These are phyloP conservation scores for Motacilla tschutschensis DNA, from an alignment of 2,113 vertebrate genomes.

Conservation along the genomic window DNA sequence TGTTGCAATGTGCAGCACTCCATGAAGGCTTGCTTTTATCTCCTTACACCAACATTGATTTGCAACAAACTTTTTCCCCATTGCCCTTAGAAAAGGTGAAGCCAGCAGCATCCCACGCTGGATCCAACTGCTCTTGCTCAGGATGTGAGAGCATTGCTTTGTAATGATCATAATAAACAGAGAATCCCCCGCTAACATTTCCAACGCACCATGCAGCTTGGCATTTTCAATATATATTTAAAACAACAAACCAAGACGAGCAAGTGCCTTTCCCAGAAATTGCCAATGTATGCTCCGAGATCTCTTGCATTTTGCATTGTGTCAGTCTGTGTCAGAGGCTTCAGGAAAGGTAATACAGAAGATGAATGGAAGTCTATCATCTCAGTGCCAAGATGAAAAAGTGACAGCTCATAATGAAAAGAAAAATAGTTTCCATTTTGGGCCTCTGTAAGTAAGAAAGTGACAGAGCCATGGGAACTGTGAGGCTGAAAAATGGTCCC, in stretches of 20 bases:
- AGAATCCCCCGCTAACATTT: constrained; percentile 55
- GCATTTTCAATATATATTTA: constrained; percentile 75
- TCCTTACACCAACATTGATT: background rate
- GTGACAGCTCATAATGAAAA: constrained; percentile 88
- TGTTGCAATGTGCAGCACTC: background rate
- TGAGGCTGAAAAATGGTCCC: constrained; percentile 79
- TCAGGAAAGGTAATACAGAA: constrained; percentile 83
- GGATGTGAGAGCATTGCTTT: background rate
- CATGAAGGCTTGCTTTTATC: background rate
- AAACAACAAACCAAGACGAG: constrained; percentile 73
- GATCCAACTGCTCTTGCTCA: constrained; percentile 2
- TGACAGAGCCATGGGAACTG: constrained; percentile 81
- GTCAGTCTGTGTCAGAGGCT: constrained; percentile 82
- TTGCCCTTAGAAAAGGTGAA: constrained; percentile 33
- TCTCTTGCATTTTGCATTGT: constrained; percentile 80
- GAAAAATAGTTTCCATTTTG: constrained; percentile 90
- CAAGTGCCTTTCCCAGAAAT: constrained; percentile 65
- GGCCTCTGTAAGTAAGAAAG: constrained; percentile 86
- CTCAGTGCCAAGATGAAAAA: constrained; percentile 84
- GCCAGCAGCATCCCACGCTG: background rate
- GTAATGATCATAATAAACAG: constrained; percentile 45
- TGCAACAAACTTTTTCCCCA: constrained; percentile 23
- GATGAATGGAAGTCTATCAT: constrained; percentile 88
- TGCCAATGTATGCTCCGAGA: constrained; percentile 70
- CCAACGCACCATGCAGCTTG: background rate